phyloP scores from a whole-genome alignment of 2,888 invertebrate genomes.

The Prosapia bicincta region DNA sequence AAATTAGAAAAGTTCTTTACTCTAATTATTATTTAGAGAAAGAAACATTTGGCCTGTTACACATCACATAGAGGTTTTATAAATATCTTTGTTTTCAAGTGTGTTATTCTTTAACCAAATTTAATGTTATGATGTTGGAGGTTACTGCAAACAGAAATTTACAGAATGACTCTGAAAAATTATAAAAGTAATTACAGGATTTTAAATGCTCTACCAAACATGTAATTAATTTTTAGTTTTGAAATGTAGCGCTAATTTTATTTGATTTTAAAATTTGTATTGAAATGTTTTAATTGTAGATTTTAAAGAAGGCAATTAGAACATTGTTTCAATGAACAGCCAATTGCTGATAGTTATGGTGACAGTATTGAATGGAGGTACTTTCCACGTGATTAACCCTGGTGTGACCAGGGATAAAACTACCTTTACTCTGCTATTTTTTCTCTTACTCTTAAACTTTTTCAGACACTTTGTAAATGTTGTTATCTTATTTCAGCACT shows the following conservation, averaged over 20 bases:
- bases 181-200: neutral
- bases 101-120: no score
- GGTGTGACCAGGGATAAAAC: neutral
- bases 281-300: neutral
- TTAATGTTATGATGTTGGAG: no score
- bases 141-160: neutral
- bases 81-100: no score
- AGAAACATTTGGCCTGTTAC: neutral
- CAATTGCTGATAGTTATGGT: neutral
- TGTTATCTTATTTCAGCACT: neutral
- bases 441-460: neutral
- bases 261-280: neutral
- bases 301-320: neutral
- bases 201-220: no score
- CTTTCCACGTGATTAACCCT: neutral
- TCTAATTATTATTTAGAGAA: neutral
- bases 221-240: neutral
- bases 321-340: neutral
- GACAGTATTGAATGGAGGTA: neutral
- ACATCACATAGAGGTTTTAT: neutral
- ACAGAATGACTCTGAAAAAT: neutral
- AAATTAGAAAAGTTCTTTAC: neutral
- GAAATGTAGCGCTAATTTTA: neutral
- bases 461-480: constrained; percentile 2
- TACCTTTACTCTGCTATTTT: neutral